phyloP scores from a whole-genome alignment of 2,797 vertebrate species.

The Pagetopsis macropterus region DNA sequence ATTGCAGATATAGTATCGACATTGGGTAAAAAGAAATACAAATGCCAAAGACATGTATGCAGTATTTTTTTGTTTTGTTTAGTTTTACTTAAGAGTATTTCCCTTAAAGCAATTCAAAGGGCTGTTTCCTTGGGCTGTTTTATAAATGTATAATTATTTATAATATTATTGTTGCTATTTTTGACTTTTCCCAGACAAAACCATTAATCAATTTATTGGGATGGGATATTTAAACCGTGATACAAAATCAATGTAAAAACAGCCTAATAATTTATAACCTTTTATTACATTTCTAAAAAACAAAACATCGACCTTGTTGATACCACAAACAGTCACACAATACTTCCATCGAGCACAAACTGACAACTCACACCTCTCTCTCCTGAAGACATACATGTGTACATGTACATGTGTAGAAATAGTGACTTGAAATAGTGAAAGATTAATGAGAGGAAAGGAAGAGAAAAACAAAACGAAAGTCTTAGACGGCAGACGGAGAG shows the following conservation, averaged over 20 bases:
- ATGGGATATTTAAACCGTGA: not conserved
- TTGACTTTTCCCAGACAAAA: no score
- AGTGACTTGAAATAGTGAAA: slow-evolving; percentile 61
- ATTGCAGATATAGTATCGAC: not conserved
- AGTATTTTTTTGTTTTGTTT: no score
- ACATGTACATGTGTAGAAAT: slow-evolving; percentile 26
- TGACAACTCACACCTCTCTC: slow-evolving; percentile 16
- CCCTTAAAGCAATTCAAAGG: no score
- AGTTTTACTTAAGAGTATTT: no score
- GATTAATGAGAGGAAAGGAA: slow-evolving; percentile 58
- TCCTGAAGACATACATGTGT: not conserved
- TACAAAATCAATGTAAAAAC: not conserved
- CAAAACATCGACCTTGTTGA: not conserved
- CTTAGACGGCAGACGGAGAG: slow-evolving; percentile 53
- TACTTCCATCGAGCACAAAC: not conserved
- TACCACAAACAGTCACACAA: not conserved
- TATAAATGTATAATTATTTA: no score
- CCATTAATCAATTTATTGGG: no score
- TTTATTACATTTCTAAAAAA: not conserved
- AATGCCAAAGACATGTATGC: not conserved
- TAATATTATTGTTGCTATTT: no score
- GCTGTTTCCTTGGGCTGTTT: no score
- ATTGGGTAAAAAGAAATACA: not conserved
- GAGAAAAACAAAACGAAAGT: slow-evolving; percentile 59
- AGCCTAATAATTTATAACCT: not conserved